phyloP scores from a whole-genome alignment of 2,888 invertebrate genomes.

The Drosophila kokeensis region DNA sequence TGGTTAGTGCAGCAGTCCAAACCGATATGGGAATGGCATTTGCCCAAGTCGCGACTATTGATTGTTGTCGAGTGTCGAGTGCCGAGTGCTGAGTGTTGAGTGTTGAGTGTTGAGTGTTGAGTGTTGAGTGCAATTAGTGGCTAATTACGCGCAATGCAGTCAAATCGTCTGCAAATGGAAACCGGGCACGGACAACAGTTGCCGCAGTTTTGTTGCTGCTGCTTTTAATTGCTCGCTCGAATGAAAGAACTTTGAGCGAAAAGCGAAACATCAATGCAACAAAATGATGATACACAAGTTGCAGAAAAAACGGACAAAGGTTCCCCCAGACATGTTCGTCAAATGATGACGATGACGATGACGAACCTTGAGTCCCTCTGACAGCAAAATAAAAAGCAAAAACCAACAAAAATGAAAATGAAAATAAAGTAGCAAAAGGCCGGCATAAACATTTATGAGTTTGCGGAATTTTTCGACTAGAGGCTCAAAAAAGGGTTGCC shows the following conservation, averaged over 20 bases:
- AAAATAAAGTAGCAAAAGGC: neutral
- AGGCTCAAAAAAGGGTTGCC: slow-evolving; percentile 43
- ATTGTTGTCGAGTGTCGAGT: neutral
- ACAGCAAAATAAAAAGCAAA: neutral
- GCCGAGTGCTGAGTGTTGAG: neutral
- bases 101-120: neutral
- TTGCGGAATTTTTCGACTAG: slow-evolving; percentile 72
- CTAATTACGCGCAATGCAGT: slow-evolving; percentile 66
- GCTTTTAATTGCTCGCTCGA: slow-evolving; percentile 19
- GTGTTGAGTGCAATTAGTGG: slow-evolving; percentile 53
- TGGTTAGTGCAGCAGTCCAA: neutral
- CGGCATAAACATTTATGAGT: slow-evolving; percentile 75
- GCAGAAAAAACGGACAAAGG: slow-evolving; percentile 36
- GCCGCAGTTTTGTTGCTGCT: slow-evolving; percentile 22
- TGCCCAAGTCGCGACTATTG: slow-evolving; percentile 33
- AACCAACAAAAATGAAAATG: neutral
- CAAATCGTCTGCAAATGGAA: slow-evolving; percentile 52
- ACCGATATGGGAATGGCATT: slow-evolving; percentile 26
- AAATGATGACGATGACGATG: slow-evolving; percentile 65
- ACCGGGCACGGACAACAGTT: slow-evolving; percentile 19
- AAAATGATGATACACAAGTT: slow-evolving; percentile 35
- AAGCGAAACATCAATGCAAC: slow-evolving; percentile 17
- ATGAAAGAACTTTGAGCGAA: slow-evolving; percentile 18
- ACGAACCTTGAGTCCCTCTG: slow-evolving; percentile 52
- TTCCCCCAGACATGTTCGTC: slow-evolving; percentile 51